Percentiles rank a stretch among this genome's conserved stretches.
These are phyloP conservation scores for Vicugna pacos DNA, from an alignment of 2,113 vertebrate genomes.

Conservation along the genomic window DNA sequence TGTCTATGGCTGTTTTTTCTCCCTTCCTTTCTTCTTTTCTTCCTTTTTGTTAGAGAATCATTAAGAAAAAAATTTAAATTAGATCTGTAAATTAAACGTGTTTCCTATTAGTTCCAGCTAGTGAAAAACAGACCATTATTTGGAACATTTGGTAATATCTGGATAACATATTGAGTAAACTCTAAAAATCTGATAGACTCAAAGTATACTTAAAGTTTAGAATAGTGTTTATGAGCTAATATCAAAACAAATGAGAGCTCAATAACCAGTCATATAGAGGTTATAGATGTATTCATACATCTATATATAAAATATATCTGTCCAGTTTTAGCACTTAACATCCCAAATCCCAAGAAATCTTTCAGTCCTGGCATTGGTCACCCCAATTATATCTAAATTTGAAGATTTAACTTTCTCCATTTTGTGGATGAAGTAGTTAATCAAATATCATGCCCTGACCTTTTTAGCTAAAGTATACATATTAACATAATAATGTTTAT, in stretches of 20 bases:
- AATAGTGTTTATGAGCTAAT: not conserved
- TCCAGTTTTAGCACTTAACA: not conserved
- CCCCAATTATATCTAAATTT: not conserved
- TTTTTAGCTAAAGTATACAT: not conserved
- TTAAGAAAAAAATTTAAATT: not conserved
- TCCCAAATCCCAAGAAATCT: not conserved
- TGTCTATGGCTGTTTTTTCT: not conserved
- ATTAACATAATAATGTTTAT: not conserved
- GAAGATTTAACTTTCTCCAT: constrained; percentile 31
- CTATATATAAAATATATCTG: not conserved
- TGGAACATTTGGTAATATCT: not conserved
- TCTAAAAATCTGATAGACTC: not conserved
- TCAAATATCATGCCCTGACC: not conserved
- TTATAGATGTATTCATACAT: not conserved
- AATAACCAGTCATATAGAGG: not conserved
- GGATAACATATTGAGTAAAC: not conserved
- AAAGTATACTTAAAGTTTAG: not conserved
- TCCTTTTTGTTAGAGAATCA: not conserved
- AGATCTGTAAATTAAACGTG: not conserved
- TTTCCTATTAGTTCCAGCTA: not conserved
- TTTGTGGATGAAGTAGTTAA: not conserved
- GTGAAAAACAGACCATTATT: not conserved
- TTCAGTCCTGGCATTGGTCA: not conserved
- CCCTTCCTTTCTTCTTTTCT: not conserved
- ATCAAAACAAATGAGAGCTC: not conserved